These are phyloP conservation scores for Zapornia atra DNA, from an alignment of 2,113 vertebrate genomes.

Conservation along the genomic window DNA sequence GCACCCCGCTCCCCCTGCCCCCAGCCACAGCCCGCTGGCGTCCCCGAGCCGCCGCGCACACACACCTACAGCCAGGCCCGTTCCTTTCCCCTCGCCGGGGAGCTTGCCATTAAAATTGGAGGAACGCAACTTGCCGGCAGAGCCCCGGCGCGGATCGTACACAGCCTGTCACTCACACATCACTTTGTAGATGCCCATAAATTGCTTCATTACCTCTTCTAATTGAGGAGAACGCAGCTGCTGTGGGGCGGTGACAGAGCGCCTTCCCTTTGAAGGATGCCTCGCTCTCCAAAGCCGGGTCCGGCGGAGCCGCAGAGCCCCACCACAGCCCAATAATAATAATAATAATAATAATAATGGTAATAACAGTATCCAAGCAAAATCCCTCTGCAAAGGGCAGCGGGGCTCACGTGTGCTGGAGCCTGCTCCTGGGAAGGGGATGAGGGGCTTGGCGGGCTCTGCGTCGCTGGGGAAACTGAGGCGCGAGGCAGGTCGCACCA, in stretches of 20 bases:
- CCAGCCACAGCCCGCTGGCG: background rate
- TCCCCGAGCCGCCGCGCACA: accelerated
- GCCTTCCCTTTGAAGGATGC: slow-evolving; percentile 59
- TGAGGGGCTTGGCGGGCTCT: background rate
- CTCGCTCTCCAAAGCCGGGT: slow-evolving; percentile 29
- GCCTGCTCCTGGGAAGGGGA: background rate
- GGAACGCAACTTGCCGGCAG: slow-evolving; percentile 43
- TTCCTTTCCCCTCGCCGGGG: background rate
- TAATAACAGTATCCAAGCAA: background rate
- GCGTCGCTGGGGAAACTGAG: slow-evolving; percentile 24
- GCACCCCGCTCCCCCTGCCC: background rate
- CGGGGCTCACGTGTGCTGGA: background rate
- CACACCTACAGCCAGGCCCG: background rate
- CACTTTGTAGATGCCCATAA: slow-evolving; percentile 75
- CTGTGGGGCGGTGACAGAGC: slow-evolving; percentile 57
- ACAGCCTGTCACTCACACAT: slow-evolving; percentile 75
- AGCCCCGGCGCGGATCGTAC: slow-evolving; percentile 53
- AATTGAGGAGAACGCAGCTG: slow-evolving; percentile 76
- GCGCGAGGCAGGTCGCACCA: background rate
- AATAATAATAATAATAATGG: background rate
- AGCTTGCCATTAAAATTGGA: slow-evolving; percentile 48
- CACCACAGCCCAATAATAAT: slow-evolving; percentile 31
- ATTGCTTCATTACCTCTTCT: slow-evolving; percentile 77
- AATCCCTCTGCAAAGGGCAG: background rate
- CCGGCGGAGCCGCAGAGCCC: slow-evolving; percentile 18